Evolutionary conservation across 1,140 invertebrate species (phyloP), one percentile per base, ranked within the genome.

Genomic region (Saccostrea echinata): DNA sequence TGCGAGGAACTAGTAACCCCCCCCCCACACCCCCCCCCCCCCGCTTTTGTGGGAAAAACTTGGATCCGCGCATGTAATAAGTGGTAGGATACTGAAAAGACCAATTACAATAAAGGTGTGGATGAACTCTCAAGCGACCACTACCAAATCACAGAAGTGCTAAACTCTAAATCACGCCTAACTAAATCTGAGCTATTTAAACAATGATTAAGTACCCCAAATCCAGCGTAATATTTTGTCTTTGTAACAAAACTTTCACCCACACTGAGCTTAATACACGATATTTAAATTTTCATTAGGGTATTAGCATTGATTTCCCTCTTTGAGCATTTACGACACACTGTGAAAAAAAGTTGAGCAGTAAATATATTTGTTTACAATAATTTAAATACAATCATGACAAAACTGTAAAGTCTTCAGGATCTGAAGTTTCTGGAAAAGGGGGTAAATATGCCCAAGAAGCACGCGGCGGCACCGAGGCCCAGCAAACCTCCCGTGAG

Each of bases 101-200:
- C 68, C 68, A 76, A 76, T 30, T 27, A 76, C 3, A 16, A 30
- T 16, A 2, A 33, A 33, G 30, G 33, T 76, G 16, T 24, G 68
- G 30, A 76, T 76, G 68, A 76, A 76, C 27, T 76, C 68, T 76
- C 27, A 76, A 33, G 68, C 68, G 68, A 76, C 68, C 27, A 18
- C 24, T 4, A 18, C 12, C 68, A 30, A 76, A 76, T 33, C 68
- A 76, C 3, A 13, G 0, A 30, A 76, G 27, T 76, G 27, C 27
- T 76, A 30, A 76, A 30, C 68, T 16, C 68, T 30, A 33, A 76
- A 76, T 76, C 68, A 76, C 68, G 84, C 11, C 51, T 24, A n/a
- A 51, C n/a, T 68, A 43, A 61, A 85, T 57, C 68, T 68, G 57
- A 51, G 57, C 21, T 33, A 68, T 30, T 57, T 85, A 68, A 85